Base-by-base conservation (phyloP, 2,888 invertebrate species). In the Ypsolopha sequella region DNA sequence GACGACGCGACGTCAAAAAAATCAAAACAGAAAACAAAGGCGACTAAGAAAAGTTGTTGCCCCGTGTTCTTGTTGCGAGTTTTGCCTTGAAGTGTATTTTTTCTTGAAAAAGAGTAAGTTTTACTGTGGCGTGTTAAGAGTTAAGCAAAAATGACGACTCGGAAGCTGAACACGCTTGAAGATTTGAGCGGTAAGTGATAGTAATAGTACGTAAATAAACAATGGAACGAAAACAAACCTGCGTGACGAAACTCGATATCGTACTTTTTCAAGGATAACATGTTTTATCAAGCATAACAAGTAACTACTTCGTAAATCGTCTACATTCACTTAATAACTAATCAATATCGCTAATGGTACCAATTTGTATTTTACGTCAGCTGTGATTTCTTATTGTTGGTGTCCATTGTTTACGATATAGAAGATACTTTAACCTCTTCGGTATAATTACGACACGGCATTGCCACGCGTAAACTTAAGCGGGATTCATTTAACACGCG, bases 101-200 rank as follows among this genome's bases (percentile, higher is more conserved):
- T 44, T 44, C 4, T 24, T 24, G 24, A 3, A 46, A 34, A 46
- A 10, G 10, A 46, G 6, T 35, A 35, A 46, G 14, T 47, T 11
- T 36, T 14, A 13, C 36, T 8, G 47, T 47, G 47, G 6, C n/a
- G 51, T 51, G 52, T 55, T 51, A 33, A 46, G 45, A 54, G 55
- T 43, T 38, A 47, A 55, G 59, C 55, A 57, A 75, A 72, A 66
- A 87, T 87, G 87, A 74, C 85, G 58, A 66, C 81, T 54, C 69
- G 78, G 61, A 87, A 87, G 63, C 68, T 86, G 64, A 86, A 85
- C 59, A 86, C 84, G 52, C 71, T 84, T 60, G 87, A 87, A 68
- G 86, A 86, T 68, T 60, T 87, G 50, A 85, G 85, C 65, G 86
- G 86, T 87, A 61, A 85, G 85, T 73, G 55, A 11, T 36, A 45